phyloP scores from a whole-genome alignment of 1,140 invertebrate genomes.

The Diprion similis region DNA sequence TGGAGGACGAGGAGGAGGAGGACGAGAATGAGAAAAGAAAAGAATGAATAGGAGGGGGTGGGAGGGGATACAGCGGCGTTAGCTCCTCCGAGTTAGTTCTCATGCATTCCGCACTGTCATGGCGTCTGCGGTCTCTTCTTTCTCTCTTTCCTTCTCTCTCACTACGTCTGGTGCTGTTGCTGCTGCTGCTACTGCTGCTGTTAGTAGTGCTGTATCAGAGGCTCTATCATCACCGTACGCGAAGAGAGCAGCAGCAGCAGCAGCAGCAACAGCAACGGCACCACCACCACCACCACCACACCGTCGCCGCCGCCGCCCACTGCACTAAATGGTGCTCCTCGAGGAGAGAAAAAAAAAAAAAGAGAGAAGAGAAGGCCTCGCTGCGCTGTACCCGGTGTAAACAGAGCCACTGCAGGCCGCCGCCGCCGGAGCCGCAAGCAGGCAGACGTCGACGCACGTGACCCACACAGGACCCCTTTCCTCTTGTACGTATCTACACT shows the following conservation, averaged over 20 bases:
- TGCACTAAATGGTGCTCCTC: constrained; percentile 52
- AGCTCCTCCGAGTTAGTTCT: constrained; percentile 50
- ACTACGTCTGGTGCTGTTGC: constrained; percentile 15
- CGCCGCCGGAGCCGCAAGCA: neutral
- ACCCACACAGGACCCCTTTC: neutral
- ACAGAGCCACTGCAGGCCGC: neutral
- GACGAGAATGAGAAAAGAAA: constrained; percentile 14
- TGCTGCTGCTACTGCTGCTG: constrained; percentile 13
- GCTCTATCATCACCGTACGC: neutral
- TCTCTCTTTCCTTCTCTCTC: constrained; percentile 23
- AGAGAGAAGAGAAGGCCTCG: neutral
- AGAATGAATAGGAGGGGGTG: constrained; percentile 7
- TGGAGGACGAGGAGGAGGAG: constrained; percentile 18
- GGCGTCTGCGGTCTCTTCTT: constrained; percentile 35
- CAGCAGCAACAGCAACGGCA: constrained; percentile 7
- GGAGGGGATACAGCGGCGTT: constrained; percentile 40
- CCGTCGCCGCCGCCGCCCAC: constrained; percentile 30
- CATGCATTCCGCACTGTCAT: constrained; percentile 60
- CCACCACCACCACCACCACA: neutral
- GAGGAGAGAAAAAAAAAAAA: neutral
- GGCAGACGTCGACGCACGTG: neutral
- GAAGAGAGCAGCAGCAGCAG: neutral
- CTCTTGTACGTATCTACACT: neutral
- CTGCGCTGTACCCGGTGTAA: neutral
- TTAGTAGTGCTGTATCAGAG: constrained; percentile 1